These are phyloP conservation scores for Anguilla rostrata DNA, from an alignment of 2,113 vertebrate genomes.

Conservation along the genomic window DNA sequence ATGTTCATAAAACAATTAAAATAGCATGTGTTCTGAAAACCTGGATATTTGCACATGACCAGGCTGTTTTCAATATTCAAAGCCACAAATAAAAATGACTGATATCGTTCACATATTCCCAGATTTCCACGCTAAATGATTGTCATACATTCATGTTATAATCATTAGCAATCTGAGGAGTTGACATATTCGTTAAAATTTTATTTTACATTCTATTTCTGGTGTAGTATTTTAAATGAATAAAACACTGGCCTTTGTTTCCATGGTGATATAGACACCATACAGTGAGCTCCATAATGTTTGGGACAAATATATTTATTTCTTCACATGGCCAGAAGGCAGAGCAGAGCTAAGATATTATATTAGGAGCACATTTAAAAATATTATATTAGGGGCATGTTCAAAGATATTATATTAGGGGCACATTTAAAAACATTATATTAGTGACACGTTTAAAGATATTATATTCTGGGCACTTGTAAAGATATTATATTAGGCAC, in stretches of 20 bases:
- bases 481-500: background rate
- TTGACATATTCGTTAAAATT: background rate
- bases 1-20: background rate
- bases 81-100: background rate
- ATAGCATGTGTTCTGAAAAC: background rate
- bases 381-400: too few species aligned
- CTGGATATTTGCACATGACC: background rate
- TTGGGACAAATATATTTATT: background rate
- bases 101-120: background rate
- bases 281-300: too few species aligned
- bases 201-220: background rate
- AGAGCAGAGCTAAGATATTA: background rate
- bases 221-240: too few species aligned
- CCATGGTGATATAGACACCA: conserved; percentile 20
- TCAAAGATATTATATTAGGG: background rate
- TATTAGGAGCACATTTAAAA: background rate
- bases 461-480: too few species aligned
- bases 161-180: background rate
- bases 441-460: too few species aligned
- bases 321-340: background rate
- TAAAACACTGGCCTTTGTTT: conserved; percentile 23
- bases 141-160: background rate
- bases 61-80: background rate
- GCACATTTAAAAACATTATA: too few species aligned
- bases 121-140: background rate